Base-by-base conservation (phyloP, 2,113 vertebrate species). In the pig (Sus scrofa) region DNA sequence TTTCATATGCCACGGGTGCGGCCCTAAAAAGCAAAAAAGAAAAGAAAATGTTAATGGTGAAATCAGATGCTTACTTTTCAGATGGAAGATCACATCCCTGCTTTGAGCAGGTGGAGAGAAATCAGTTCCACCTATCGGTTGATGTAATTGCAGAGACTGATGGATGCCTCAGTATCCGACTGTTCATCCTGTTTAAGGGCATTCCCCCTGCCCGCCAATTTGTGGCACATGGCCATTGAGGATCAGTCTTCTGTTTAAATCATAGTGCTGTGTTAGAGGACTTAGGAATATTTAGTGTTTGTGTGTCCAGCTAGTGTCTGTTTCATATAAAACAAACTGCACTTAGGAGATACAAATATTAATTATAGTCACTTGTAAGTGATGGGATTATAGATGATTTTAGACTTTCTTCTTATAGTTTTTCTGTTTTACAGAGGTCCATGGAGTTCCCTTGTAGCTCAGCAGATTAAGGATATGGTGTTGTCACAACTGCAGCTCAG, bases 61-160 rank as follows among this genome's bases (percentile, higher is more conserved):
- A 77, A 65, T 93, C 68, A 68, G 16, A 93, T 62, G 58, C 89
- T 96, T 86, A 88, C 84, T 79, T 97, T 54, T 60, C 65, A 54
- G 86, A 37, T 32, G 88, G 50, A 63, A 95, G 86, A 30, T 94
- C 37, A 78, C 81, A 16, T 78, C 52, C 67, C 74, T 95, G 77
- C 7, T 20, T 16, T 10, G 74, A 83, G 70, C 13, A 37, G 52
- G 52, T 50, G 58, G 77, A 11, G 83, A 44, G 77, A 68, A 88
- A 92, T 78, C 32, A 86, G 12, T 79, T 68, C 79, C 24, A 60
- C 44, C 56, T 26, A 50, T 91, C 73, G 65, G 0, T 11, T 44
- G 52, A 60, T 83, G 7, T 70, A 58, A 75, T 91, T 89, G 79
- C 78, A 63, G 56, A 81, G 89, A 18, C 6, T 39, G 62, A 81